phyloP scores from a whole-genome alignment of 2,113 vertebrate species.

The Nothocercus nigrocapillus region DNA sequence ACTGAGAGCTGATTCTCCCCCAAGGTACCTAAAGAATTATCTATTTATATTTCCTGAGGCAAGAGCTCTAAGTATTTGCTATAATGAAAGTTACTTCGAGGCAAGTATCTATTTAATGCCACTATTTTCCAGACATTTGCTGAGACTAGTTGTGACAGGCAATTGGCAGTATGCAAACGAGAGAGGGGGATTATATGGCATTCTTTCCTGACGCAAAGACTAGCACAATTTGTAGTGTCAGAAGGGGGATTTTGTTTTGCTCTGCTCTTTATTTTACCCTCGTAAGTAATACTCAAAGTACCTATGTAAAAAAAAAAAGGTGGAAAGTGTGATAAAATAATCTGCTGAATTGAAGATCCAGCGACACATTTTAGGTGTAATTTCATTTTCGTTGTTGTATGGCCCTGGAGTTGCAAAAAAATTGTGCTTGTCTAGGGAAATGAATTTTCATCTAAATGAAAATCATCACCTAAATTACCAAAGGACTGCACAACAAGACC shows the following conservation, averaged over 20 bases:
- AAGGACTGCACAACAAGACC: neutral
- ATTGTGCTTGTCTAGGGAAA: neutral
- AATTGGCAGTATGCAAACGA: neutral
- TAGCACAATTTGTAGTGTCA: neutral
- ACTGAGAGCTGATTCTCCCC: neutral
- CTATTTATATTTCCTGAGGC: neutral
- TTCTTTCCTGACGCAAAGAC: neutral
- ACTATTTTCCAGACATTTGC: neutral
- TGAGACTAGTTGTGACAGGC: neutral
- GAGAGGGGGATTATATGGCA: neutral
- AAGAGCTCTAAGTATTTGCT: neutral
- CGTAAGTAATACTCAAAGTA: neutral
- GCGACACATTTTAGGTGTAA: neutral
- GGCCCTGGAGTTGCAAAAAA: neutral
- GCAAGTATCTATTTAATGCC: neutral
- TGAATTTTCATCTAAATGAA: neutral
- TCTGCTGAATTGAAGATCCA: neutral
- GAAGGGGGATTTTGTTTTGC: neutral
- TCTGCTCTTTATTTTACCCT: neutral
- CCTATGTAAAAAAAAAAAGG: neutral
- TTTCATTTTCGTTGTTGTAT: neutral
- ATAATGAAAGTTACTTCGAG: neutral
- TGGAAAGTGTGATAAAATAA: neutral
- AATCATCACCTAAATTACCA: neutral
- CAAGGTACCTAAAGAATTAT: neutral